A percentile compares a stretch with the other conserved stretches of the same genome.
Evolutionary conservation across 2,113 vertebrate species (phyloP).

Genomic region (Anguilla rostrata): DNA sequence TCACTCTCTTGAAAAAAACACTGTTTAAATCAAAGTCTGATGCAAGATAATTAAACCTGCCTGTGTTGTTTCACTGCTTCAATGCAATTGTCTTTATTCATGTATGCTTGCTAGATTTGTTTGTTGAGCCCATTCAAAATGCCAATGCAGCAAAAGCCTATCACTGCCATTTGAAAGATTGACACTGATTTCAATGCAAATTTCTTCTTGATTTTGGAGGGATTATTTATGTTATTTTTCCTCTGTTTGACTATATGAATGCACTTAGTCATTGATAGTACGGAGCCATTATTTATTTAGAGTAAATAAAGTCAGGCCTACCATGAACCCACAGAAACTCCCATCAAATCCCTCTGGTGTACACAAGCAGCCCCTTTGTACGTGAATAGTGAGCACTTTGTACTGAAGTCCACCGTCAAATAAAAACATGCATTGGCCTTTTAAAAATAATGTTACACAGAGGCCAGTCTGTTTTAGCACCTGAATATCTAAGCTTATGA

Average conservation of each 20-base stretch:
- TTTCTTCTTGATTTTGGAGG: background rate
- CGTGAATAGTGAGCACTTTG: slow-evolving; percentile 1
- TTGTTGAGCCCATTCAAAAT: background rate
- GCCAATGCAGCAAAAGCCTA: background rate
- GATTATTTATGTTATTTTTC: background rate
- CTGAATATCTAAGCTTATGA: background rate
- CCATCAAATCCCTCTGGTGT: background rate
- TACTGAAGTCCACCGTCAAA: background rate
- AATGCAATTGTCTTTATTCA: background rate
- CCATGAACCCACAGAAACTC: slow-evolving; percentile 2
- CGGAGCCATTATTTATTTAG: slow-evolving; percentile 13
- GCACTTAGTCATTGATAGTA: background rate
- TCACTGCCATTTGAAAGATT: background rate
- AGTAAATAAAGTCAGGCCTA: slow-evolving; percentile 1
- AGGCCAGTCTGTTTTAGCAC: background rate
- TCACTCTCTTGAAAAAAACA: too few species aligned
- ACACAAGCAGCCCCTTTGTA: slow-evolving; percentile 24
- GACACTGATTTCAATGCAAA: background rate
- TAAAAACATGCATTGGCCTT: background rate
- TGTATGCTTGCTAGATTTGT: background rate
- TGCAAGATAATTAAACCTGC: too few species aligned
- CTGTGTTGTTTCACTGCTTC: background rate
- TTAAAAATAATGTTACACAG: background rate
- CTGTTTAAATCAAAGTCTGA: too few species aligned
- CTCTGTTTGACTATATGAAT: background rate